phyloP scores from a whole-genome alignment of 35 echinoderm and acorn worm genomes.

The Apostichopus parvimensis region DNA sequence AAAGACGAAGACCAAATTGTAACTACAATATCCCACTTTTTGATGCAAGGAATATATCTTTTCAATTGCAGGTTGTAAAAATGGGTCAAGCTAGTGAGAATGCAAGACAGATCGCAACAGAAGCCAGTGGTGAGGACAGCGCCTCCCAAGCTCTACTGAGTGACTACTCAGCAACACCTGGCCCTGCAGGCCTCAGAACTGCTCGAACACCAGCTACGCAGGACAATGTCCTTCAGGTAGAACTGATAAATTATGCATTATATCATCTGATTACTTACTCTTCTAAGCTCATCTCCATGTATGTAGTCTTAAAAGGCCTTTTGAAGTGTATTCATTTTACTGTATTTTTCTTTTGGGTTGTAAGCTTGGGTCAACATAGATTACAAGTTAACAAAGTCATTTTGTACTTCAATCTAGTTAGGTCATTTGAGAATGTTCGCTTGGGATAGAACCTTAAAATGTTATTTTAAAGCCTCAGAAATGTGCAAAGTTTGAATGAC shows the following conservation, averaged over 20 bases:
- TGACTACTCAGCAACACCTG: constrained; percentile 88
- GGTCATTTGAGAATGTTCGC: too few relatives aligned
- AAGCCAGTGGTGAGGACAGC: constrained; percentile 71
- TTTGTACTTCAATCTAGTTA: too few relatives aligned
- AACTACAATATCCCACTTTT: not conserved
- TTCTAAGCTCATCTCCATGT: too few relatives aligned
- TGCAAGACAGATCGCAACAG: constrained; percentile 79
- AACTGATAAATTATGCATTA: not conserved
- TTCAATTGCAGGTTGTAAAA: constrained; percentile 81
- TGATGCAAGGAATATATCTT: not conserved
- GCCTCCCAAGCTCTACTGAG: constrained; percentile 87
- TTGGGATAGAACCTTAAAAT: too few relatives aligned
- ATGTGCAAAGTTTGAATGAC: too few relatives aligned
- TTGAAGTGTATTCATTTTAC: too few relatives aligned
- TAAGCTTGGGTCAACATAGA: too few relatives aligned
- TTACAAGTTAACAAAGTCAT: too few relatives aligned
- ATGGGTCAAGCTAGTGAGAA: constrained; percentile 94
- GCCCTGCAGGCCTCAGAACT: constrained; percentile 71
- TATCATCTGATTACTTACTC: not conserved
- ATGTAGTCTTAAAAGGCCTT: too few relatives aligned
- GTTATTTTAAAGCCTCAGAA: too few relatives aligned
- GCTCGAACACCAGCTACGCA: constrained; percentile 79
- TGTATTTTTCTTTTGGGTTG: too few relatives aligned
- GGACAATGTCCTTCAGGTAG: constrained; percentile 91
- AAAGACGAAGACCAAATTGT: too few relatives aligned